These are phyloP conservation scores for Eurytoma californica DNA, from an alignment of 2,888 invertebrate genomes.

Conservation along the genomic window DNA sequence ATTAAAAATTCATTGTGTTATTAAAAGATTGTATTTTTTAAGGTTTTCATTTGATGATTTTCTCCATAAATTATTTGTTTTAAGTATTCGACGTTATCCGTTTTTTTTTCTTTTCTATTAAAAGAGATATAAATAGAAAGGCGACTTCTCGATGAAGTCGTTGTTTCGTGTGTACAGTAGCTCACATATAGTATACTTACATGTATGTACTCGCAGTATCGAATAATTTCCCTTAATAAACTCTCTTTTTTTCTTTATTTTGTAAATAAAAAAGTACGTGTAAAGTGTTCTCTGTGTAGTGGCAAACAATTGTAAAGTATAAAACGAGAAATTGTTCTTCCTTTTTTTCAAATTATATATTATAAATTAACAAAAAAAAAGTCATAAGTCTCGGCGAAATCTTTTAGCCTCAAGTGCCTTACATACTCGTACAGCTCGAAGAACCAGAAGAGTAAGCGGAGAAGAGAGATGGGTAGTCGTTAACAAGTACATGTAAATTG, in stretches of 20 bases:
- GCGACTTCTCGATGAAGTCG: slow-evolving; percentile 35
- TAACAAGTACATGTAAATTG: slow-evolving; percentile 27
- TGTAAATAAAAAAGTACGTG: slow-evolving; percentile 54
- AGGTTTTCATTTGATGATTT: slow-evolving; percentile 44
- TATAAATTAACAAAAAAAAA: slow-evolving; percentile 39
- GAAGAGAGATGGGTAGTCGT: neutral
- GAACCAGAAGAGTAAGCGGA: slow-evolving; percentile 23
- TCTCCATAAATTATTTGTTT: slow-evolving; percentile 51
- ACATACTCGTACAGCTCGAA: slow-evolving; percentile 40
- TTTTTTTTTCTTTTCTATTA: slow-evolving; percentile 47
- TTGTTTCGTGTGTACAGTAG: slow-evolving; percentile 55
- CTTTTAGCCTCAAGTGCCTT: slow-evolving; percentile 56
- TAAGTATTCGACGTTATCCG: slow-evolving; percentile 53
- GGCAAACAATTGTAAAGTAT: slow-evolving; percentile 45
- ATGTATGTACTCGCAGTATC: slow-evolving; percentile 49
- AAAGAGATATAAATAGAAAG: slow-evolving; percentile 23
- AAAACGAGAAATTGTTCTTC: slow-evolving; percentile 34
- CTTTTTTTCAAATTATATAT: slow-evolving; percentile 32
- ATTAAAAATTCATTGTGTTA: slow-evolving; percentile 15
- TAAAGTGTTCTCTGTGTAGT: slow-evolving; percentile 53
- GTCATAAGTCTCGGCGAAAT: slow-evolving; percentile 44
- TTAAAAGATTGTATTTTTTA: slow-evolving; percentile 43
- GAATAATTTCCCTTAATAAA: slow-evolving; percentile 36
- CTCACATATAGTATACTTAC: slow-evolving; percentile 45
- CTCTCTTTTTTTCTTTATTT: slow-evolving; percentile 37